Base-by-base conservation (phyloP, 2,797 vertebrate species). In the Rhinichthys osculus region DNA sequence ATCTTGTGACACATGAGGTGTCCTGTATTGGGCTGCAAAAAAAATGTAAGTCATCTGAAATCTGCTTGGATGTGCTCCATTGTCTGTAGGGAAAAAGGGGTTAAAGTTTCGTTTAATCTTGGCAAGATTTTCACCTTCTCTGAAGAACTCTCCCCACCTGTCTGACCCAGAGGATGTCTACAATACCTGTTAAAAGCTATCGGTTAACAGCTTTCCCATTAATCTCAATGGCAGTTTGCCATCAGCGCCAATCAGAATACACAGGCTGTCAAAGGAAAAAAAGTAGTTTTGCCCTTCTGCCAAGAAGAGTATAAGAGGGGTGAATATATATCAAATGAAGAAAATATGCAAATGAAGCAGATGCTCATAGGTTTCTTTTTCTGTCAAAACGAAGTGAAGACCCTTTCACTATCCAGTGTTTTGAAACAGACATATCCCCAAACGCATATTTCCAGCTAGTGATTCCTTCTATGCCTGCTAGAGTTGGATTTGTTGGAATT, bases 381-480 rank as follows among this genome's bases (percentile, higher is more conserved):
- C 3, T 66, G 54, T 73, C 33, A 50, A 47, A 86, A 62, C 21
- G 42, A 50, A 73, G 64, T 67, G 47, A 52, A 62, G 38, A 86
- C 82, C 78, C 42, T 44, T 84, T 7, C 10, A 44, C 27, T 13
- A 67, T 82, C 44, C 17, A 71, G 64, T 30, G 27, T 40, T 81
- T 27, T n/a, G 42, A 80, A 76, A 87, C 66, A 83, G 42, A 70
- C 16, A 85, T 76, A 87, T 71, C 59, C 80, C 69, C 44, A 38
- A 57, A 69, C n/a, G 71, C 69, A 80, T 35, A 85, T 74, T 85
- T 87, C 23, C 21, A 85, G 83, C 62, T 73, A 57, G 73, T 72
- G 54, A 52, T 77, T 81, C 64, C 64, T 83, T 59, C 44, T 44
- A 80, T 40, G 40, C 74, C 67, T 87, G 44, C 64, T 64, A 81